Evolutionary conservation across 2,888 invertebrate species (phyloP).

Genomic region (Drosophila rubida): DNA sequence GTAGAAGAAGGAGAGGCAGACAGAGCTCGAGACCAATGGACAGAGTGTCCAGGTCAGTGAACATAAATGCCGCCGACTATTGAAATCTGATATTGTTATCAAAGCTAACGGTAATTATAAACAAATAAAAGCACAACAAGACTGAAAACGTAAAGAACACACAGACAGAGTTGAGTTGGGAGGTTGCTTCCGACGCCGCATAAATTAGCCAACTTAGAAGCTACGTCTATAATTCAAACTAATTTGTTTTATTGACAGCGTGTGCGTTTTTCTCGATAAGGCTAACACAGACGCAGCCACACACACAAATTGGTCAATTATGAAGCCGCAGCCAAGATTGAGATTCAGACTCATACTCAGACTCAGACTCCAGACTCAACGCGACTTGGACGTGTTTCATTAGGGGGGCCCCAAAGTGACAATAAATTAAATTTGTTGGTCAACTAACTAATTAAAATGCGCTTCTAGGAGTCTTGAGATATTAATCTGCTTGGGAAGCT

Average conservation of each 20-base stretch:
- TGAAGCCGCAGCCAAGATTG: slow-evolving; percentile 27
- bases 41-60: slow-evolving; percentile 78
- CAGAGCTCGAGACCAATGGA: slow-evolving; percentile 33
- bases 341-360: neutral
- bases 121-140: slow-evolving; percentile 77
- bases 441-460: slow-evolving; percentile 79
- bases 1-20: slow-evolving; percentile 13
- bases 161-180: slow-evolving; percentile 13
- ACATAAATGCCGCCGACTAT: slow-evolving; percentile 73
- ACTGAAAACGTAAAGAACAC: slow-evolving; percentile 50
- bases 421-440: slow-evolving; percentile 82
- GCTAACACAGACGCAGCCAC: slow-evolving; percentile 34
- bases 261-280: slow-evolving; percentile 64
- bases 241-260: slow-evolving; percentile 82
- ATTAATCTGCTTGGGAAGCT: slow-evolving; percentile 81
- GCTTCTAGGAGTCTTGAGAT: slow-evolving; percentile 71
- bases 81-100: slow-evolving; percentile 81
- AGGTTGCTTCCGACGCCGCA: slow-evolving; percentile 76
- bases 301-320: slow-evolving; percentile 78
- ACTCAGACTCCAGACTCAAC: neutral
- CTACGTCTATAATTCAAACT: slow-evolving; percentile 79
- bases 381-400: slow-evolving; percentile 70
- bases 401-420: slow-evolving; percentile 76
- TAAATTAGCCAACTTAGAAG: slow-evolving; percentile 73
- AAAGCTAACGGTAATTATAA: slow-evolving; percentile 82